Base-by-base conservation (phyloP, 1,140 invertebrate species). In the Drosophila insularis region DNA sequence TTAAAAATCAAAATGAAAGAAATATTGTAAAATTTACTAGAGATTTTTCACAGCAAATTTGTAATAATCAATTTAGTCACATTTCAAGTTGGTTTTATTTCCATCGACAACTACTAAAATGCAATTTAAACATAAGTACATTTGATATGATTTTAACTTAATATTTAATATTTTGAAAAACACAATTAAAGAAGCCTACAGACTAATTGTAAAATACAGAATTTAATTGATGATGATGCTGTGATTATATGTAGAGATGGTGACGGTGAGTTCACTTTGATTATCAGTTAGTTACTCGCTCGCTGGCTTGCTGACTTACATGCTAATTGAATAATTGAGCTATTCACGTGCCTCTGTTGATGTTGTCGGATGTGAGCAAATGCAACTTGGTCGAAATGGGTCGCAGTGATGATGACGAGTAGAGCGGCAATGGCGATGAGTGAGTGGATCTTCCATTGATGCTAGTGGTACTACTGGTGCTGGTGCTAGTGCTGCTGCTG, bases 331-430 rank as follows among this genome's bases (percentile, higher is more conserved):
- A 81, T 74, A 87, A 79, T 81, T 87, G 75, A 67, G 71, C 82
- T 86, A 87, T 87, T 79, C 75, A 76, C 69, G 58, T 68, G 63
- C 46, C 71, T 56, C 63, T 61, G n/a, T 67, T 61, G 23, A 65
- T 64, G 37, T 63, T 75, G 46, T 80, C 70, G 43, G 73, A 60
- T 60, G 75, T 84, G 39, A 91, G 72, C 43, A 89, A 71, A 53
- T 91, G 90, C 70, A 91, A 69, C 66, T 91, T 91, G 40, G 90
- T 91, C 40, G 90, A 90, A 70, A 90, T 89, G 85, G 85, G 85
- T 69, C 86, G 77, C 67, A 76, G 62, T 78, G 80, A 71, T 46
- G 79, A 74, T 68, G 84, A 80, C 71, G 81, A 65, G 66, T 7
- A 32, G 32, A 37, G 63, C 66, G 76, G 39, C 58, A 76, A 77